These are phyloP conservation scores for Lamproptera curius DNA, from an alignment of 2,888 invertebrate species.

Conservation along the genomic window DNA sequence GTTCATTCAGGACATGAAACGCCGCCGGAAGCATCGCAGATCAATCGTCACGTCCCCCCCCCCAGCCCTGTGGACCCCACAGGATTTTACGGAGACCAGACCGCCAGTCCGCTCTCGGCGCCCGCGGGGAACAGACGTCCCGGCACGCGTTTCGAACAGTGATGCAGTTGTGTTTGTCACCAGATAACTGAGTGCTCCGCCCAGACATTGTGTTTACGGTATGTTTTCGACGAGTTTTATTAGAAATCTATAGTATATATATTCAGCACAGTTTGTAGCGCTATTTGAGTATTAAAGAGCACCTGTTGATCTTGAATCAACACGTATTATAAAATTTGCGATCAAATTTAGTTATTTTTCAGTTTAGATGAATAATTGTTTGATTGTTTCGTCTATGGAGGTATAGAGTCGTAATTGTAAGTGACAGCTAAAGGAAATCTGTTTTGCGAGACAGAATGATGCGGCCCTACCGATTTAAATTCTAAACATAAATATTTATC, in stretches of 20 bases:
- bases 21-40: constrained; percentile 57
- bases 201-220: no score
- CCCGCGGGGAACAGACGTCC: constrained; percentile 41
- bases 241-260: no score
- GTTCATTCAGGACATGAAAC: constrained; percentile 58
- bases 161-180: constrained; percentile 52
- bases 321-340: neutral
- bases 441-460: constrained; percentile 28
- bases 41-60: constrained; percentile 58
- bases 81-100: constrained; percentile 49
- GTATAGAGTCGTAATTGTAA: constrained; percentile 29
- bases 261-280: no score
- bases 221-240: no score
- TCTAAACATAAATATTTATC: no score
- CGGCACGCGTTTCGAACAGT: constrained; percentile 37
- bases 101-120: constrained; percentile 52
- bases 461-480: constrained; percentile 22
- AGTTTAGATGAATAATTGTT: neutral
- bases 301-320: constrained; percentile 10
- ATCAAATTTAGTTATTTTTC: neutral
- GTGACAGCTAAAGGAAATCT: constrained; percentile 36
- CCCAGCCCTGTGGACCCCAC: constrained; percentile 27
- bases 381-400: neutral
- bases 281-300: no score
- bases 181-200: constrained; percentile 43